phyloP scores from a whole-genome alignment of 2,113 vertebrate species.

The Daboia siamensis region DNA sequence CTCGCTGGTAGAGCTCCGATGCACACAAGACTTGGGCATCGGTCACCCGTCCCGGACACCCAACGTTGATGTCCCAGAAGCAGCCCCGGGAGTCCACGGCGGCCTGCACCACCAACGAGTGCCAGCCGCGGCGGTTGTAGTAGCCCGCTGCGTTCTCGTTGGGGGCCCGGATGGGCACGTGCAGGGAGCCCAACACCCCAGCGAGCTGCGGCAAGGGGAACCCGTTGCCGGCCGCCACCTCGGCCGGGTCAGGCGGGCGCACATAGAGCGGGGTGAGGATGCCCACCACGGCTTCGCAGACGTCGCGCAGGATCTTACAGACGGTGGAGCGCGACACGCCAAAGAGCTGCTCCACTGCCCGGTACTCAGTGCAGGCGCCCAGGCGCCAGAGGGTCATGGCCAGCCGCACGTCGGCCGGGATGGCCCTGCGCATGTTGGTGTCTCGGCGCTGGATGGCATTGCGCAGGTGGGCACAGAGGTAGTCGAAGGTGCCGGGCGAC shows the following conservation, averaged over 20 bases:
- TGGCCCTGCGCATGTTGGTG: neutral
- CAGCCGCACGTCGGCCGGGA: slow-evolving; percentile 34
- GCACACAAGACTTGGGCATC: slow-evolving; percentile 31
- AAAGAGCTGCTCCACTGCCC: slow-evolving; percentile 26
- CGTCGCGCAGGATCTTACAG: slow-evolving; percentile 29
- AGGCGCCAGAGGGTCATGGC: slow-evolving; percentile 45
- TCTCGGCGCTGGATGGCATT: slow-evolving; percentile 2
- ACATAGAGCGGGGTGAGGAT: slow-evolving; percentile 29
- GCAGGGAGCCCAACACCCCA: slow-evolving; percentile 17
- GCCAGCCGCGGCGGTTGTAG: slow-evolving; percentile 46
- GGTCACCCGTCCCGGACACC: slow-evolving; percentile 19
- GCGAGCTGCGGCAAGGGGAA: slow-evolving; percentile 29
- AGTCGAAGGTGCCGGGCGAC: slow-evolving; percentile 19
- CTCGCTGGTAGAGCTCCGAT: slow-evolving; percentile 31
- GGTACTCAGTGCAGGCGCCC: slow-evolving; percentile 31
- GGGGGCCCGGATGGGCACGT: slow-evolving; percentile 32
- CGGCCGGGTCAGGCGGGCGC: neutral
- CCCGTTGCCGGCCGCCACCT: neutral
- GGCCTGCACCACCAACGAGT: slow-evolving; percentile 53
- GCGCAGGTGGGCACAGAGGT: slow-evolving; percentile 27
- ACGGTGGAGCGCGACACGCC: slow-evolving; percentile 35
- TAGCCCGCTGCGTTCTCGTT: slow-evolving; percentile 29
- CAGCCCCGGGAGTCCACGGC: slow-evolving; percentile 35
- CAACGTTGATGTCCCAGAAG: slow-evolving; percentile 48
- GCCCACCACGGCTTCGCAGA: slow-evolving; percentile 39